Evolutionary conservation across 64 coral and sea anemone species (phyloP).

Genomic region (Montipora foliosa): DNA sequence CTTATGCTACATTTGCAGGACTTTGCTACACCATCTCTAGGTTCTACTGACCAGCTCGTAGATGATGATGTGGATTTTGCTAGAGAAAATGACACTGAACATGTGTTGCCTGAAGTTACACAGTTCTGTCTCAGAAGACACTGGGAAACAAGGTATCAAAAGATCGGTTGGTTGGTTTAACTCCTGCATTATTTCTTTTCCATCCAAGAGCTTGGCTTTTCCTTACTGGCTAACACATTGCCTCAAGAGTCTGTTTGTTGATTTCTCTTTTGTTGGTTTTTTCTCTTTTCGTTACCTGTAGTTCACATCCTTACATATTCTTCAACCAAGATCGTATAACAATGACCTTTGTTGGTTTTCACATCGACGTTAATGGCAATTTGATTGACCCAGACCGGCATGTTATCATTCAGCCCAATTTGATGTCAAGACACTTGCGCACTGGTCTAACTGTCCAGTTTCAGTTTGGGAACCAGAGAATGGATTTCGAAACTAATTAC

Average conservation of each 20-base stretch:
- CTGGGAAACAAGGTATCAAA: conserved; percentile 82
- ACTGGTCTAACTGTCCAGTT: conserved; percentile 64
- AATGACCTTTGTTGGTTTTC: conserved; percentile 88
- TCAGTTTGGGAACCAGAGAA: not conserved
- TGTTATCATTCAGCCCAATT: conserved; percentile 46
- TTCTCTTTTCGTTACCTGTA: conserved; percentile 12
- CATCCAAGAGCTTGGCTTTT: not conserved
- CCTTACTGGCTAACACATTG: no score
- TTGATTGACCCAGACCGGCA: conserved; percentile 63
- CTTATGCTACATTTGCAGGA: not conserved
- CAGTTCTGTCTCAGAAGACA: conserved; percentile 73
- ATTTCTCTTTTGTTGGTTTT: not conserved
- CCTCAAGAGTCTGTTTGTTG: not conserved
- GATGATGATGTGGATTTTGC: not conserved
- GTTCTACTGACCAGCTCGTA: not conserved
- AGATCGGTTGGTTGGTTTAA: not conserved
- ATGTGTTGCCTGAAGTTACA: not conserved
- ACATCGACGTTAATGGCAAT: conserved; percentile 74
- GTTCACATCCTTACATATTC: conserved; percentile 90
- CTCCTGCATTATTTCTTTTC: not conserved
- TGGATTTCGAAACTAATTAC: conserved; percentile 69
- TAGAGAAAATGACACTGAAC: not conserved
- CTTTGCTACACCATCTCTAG: conserved; percentile 38
- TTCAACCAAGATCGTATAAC: conserved; percentile 83
- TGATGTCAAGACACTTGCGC: conserved; percentile 78